phyloP scores from a whole-genome alignment of 2,797 vertebrate species.

The Selene dorsalis region DNA sequence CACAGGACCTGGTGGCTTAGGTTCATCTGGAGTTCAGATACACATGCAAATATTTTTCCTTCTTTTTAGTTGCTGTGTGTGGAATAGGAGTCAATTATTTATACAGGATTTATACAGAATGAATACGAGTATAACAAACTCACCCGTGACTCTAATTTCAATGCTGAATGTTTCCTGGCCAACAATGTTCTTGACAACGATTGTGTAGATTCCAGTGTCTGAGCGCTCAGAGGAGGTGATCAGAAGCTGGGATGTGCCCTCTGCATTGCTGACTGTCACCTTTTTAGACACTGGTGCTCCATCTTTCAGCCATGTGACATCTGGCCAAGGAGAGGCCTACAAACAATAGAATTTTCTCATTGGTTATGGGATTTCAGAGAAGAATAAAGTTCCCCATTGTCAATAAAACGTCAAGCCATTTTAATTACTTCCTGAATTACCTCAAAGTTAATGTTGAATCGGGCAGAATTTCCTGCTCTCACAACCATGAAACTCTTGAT shows the following conservation, averaged over 20 bases:
- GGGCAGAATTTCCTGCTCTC: slow-evolving; percentile 87
- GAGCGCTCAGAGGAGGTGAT: slow-evolving; percentile 84
- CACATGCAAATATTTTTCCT: slow-evolving; percentile 9
- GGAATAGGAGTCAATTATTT: neutral
- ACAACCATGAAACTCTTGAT: slow-evolving; percentile 87
- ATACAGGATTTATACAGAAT: neutral
- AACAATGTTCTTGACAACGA: slow-evolving; percentile 84
- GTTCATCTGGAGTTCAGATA: slow-evolving; percentile 83
- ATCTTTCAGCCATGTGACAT: slow-evolving; percentile 91
- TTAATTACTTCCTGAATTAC: slow-evolving; percentile 71
- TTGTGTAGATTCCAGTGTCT: slow-evolving; percentile 87
- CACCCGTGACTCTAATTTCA: slow-evolving; percentile 91
- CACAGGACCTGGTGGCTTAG: slow-evolving; percentile 89
- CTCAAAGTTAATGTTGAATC: slow-evolving; percentile 89
- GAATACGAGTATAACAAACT: slow-evolving; percentile 30
- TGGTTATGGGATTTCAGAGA: neutral
- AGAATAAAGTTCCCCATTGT: neutral
- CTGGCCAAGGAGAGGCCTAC: slow-evolving; percentile 89
- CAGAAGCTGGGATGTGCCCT: slow-evolving; percentile 87
- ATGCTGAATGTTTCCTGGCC: slow-evolving; percentile 87
- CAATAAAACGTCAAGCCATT: neutral
- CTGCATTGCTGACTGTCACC: slow-evolving; percentile 83
- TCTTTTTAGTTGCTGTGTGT: neutral
- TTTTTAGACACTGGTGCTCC: slow-evolving; percentile 83
- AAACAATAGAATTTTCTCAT: slow-evolving; percentile 4